Conservation (phyloP, 2,797 vertebrate species). For the Philypnodon macrostomus region DNA sequence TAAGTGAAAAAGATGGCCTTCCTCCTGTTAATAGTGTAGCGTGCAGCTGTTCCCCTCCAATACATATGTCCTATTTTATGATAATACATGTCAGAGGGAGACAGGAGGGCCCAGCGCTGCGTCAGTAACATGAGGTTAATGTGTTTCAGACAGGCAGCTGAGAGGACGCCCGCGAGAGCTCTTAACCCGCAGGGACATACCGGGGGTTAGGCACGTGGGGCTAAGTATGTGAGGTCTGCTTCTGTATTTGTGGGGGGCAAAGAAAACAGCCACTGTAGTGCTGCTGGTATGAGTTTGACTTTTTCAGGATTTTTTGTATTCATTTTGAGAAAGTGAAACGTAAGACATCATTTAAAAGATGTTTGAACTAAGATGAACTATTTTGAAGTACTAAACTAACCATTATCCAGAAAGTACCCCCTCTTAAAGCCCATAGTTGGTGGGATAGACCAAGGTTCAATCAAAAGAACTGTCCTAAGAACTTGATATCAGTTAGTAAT, state of each 20-base stretch:
- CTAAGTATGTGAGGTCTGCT: slow-evolving; percentile 29
- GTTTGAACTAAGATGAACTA: too few species aligned
- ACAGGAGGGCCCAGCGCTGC: slow-evolving; percentile 43
- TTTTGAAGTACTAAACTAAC: too few species aligned
- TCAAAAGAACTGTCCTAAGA: too few species aligned
- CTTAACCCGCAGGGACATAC: slow-evolving; percentile 69
- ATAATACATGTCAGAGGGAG: slow-evolving; percentile 57
- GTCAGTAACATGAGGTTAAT: slow-evolving; percentile 62
- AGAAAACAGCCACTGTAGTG: too few species aligned
- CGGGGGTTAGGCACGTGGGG: slow-evolving; percentile 27
- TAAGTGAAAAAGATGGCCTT: slow-evolving; percentile 61
- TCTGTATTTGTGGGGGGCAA: slow-evolving; percentile 33
- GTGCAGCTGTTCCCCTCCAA: slow-evolving; percentile 82
- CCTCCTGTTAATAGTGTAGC: slow-evolving; percentile 79
- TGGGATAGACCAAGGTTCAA: too few species aligned
- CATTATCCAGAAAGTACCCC: too few species aligned
- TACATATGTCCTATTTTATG: slow-evolving; percentile 65
- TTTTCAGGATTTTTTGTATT: too few species aligned
- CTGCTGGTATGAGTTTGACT: too few species aligned
- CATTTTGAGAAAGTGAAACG: too few species aligned
- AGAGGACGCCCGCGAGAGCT: slow-evolving; percentile 48
- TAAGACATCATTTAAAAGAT: too few species aligned
- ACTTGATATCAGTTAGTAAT: too few species aligned
- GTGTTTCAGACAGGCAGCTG: slow-evolving; percentile 56
- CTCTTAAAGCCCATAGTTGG: too few species aligned